Evolutionary conservation across 2,113 vertebrate species (phyloP), one percentile per base, ranked within the genome.

Genomic region (Struthidea cinerea): DNA sequence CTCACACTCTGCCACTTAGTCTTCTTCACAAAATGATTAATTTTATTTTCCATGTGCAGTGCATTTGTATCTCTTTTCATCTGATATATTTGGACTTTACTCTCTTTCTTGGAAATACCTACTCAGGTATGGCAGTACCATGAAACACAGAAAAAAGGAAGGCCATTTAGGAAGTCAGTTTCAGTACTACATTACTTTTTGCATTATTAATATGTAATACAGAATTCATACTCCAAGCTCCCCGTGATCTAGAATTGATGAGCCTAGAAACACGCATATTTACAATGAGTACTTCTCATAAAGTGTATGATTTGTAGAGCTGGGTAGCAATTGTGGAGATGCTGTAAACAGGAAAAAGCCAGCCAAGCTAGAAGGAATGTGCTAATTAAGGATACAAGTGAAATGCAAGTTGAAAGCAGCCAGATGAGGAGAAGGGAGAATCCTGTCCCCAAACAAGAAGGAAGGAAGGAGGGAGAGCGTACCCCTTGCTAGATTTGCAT

Each of bases 331-430:
- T 47, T 81, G 39, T 70, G 30, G 56, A 89, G 73, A 64, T 60
- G 67, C 35, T 68, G 93, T 95, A 97, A 97, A 97, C 95, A 96
- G 94, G 94, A 97, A 95, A 94, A 89, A 92, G 73, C 11, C 69
- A 92, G 56, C 30, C 60, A 95, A 84, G 80, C 89, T 93, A 89
- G 93, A 91, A 96, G 91, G 76, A 94, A 95, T 82, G 69, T 52
- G n/a, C 64, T 94, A 96, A 94, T 96, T 94, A 96, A 89, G 50
- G 78, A 81, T 37, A 86, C 30, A 81, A 89, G 47, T 39, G 41
- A 94, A 95, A 93, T 37, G 44, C 55, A 81, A 93, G 64, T 91
- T 86, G 88, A 97, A 97, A 94, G 73, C 65, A 95, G 64, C 2
- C 86, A 75, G 80, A 93, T 32, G 74, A 63, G 35, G 49, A 84